Evolutionary conservation across 2,888 invertebrate species (phyloP), one percentile per base, ranked within the genome.

Genomic region (Chloromyia formosa): DNA sequence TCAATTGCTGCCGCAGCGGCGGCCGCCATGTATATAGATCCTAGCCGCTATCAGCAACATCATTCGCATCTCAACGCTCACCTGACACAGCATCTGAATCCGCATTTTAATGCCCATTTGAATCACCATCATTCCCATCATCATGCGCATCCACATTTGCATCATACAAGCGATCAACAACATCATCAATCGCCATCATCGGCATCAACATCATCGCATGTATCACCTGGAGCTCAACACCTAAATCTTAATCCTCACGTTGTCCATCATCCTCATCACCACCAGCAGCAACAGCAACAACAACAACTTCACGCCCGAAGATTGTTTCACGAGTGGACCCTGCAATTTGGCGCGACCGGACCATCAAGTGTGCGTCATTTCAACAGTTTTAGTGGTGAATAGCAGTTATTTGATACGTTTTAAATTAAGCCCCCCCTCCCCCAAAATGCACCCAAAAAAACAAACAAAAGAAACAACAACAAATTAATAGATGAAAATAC

Each of bases 11-110:
- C 85, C 79, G 85, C 85, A 80, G 85, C 85, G 79, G 85, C 85
- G 78, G 85, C 85, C 75, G 85, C 85, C 61, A 85, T 85, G 85
- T 85, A 85, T 79, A 85, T 85, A 80, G 85, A 85, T 81, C 84
- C 84, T 66, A 84, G 84, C 83, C 83, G 84, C 78, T 85, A 85
- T 76, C 85, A 85, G 73, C 84, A 85, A 74, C 83, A 84, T 56
- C 85, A 85, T 79, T 84, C 85, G 78, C 84, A 85, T 78, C 78
- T 85, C 74, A 60, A 58, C 16, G 40, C 68, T 7, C 69, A 75
- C 23, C 61, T 75, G 40, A 69, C 69, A 54, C 71, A 60, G 16
- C 74, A 75, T 53, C 40, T 71, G 14, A 71, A 71, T 20, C 71
- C 71, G 16, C 71, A 71, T 71, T 53, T 58, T 12, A 71, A 66